Evolutionary conservation across 2,113 vertebrate species (phyloP), one percentile per base, ranked within the genome.

Genomic region (Hiodon alosoides): DNA sequence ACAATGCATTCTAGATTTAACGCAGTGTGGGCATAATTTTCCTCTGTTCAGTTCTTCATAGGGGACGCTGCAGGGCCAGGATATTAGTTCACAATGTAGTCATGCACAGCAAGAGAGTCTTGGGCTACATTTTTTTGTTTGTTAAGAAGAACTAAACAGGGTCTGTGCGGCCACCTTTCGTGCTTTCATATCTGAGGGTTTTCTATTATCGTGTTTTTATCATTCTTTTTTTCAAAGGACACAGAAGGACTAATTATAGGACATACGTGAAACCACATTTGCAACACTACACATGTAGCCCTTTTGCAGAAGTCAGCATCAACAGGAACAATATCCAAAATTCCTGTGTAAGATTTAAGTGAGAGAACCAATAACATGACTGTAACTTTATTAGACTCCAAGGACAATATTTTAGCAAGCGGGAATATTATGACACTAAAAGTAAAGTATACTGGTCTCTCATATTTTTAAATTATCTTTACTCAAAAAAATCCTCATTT

Each of bases 1-100:
- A 85, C 87, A 80, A 90, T 86, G 88, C 89, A 88, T 92, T 90
- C 91, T 92, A 93, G 93, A 93, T 93, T 94, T 93, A 92, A 93
- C 90, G 88, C 92, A 89, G 91, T 87, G 91, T 87, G 88, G 87
- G 87, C 65, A 54, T 67, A 67, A 51, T 71, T 71, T 67, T 31
- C n/a, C 10, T 51, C 48, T 60, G 13, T 61, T 67, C 48, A 55
- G 53, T 60, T 64, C 51, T 77, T 78, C 60, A 59, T 58, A 53
- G 57, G 61, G 74, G 72, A 62, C 60, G 74, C 66, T 72, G 74
- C 69, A 53, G 47, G 62, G 14, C 13, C 31, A 31, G 57, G 46
- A 68, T 46, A 59, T 69, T 71, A 59, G 55, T 71, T 73, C 60
- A 75, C 51, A 68, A 54, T 68, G 70, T 64, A 73, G 47, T 51